Conservation (phyloP, 2,113 vertebrate genomes). For the Chloroceryle aenea region DNA sequence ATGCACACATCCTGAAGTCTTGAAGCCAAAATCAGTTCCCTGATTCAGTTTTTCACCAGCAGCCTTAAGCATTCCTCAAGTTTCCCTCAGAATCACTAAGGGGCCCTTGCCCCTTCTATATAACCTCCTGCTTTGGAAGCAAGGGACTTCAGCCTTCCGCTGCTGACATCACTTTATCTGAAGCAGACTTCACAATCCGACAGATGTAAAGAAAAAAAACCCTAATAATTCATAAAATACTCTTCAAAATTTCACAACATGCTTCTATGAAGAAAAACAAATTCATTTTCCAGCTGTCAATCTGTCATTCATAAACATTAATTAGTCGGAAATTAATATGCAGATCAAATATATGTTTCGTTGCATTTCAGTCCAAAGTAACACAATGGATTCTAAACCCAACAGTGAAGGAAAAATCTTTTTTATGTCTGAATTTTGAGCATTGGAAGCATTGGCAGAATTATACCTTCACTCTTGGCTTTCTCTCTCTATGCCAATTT, state of each 20-base stretch:
- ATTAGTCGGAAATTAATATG: neutral
- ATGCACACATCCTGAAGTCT: neutral
- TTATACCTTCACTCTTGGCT: neutral
- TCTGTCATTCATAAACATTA: neutral
- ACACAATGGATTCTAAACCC: neutral
- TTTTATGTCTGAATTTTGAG: neutral
- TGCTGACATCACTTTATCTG: neutral
- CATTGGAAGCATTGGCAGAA: neutral
- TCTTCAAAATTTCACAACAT: neutral
- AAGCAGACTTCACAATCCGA: neutral
- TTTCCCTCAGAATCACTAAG: neutral
- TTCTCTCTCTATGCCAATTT: conserved; percentile 3
- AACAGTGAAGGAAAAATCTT: neutral
- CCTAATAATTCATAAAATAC: neutral
- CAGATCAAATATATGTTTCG: neutral
- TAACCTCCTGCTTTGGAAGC: neutral
- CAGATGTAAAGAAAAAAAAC: neutral
- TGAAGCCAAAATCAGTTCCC: neutral
- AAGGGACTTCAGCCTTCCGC: neutral
- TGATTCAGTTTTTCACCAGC: neutral
- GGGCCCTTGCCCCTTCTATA: neutral
- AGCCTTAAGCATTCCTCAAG: neutral
- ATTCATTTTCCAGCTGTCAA: neutral
- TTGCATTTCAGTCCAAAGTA: neutral
- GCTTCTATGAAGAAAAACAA: neutral